Evolutionary conservation across 2,888 invertebrate genomes (phyloP), one percentile per base, ranked within the genome.

Genomic region (Lithophane socia): DNA sequence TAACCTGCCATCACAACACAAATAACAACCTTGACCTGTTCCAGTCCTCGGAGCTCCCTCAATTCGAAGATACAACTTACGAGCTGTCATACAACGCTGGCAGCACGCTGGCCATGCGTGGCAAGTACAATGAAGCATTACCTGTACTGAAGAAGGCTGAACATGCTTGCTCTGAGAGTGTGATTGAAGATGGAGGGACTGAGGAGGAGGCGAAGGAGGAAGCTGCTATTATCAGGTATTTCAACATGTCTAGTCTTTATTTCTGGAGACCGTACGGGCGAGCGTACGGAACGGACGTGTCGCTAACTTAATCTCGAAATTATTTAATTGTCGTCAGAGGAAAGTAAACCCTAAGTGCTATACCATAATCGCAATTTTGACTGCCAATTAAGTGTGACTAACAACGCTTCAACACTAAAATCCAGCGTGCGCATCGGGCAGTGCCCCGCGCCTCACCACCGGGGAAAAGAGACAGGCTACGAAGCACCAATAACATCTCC

Each of bases 201-300:
- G 99, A 99, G 84, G 99, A 99, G 74, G 99, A 99, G 91, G 98
- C 99, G n/a, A 98, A 98, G 80, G 98, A 99, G 83, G 99, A 99
- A 94, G 97, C 99, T 76, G 99, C 98, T 64, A 98, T 99, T 76
- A 99, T 99, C 81, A 97, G 98, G 98, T 52, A 7, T 13, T 54
- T 54, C 54, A 21, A 21, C 49, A 49, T 54, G 21, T 54, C 54
- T n/a, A n/a, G n/a, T n/a, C n/a, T n/a, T n/a, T n/a, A n/a, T n/a
- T n/a, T n/a, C n/a, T n/a, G n/a, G n/a, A n/a, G n/a, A n/a, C n/a
- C n/a, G n/a, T n/a, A n/a, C n/a, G n/a, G n/a, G n/a, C n/a, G n/a
- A n/a, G n/a, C n/a, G n/a, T n/a, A n/a, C n/a, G n/a, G n/a, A n/a
- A n/a, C n/a, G n/a, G n/a, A n/a, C n/a, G n/a, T n/a, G n/a, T n/a